Evolutionary conservation across 2,888 invertebrate genomes (phyloP).

Genomic region (Tanaodytes sp.): DNA sequence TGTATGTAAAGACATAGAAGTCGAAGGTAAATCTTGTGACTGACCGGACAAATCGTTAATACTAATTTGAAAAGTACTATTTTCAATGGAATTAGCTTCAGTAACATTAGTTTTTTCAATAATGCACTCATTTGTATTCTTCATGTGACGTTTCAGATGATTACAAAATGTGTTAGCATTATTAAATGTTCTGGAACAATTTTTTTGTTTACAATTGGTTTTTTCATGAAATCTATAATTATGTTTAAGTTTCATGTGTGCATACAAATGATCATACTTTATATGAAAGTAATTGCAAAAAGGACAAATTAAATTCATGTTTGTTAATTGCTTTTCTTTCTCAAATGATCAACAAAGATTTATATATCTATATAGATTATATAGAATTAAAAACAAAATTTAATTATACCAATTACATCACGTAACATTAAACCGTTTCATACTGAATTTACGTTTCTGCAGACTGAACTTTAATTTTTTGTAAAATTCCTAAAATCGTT

Average conservation of each 20-base stretch:
- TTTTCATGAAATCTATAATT: conserved; percentile 11
- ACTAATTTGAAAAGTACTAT: no score
- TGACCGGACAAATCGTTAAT: no score
- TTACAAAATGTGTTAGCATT: conserved; percentile 11
- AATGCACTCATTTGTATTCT: neutral
- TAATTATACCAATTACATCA: no score
- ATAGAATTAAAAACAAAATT: neutral
- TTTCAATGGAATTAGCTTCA: no score
- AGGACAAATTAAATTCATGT: neutral
- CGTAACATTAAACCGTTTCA: conserved; percentile 3
- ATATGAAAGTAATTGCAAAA: neutral
- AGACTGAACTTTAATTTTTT: neutral
- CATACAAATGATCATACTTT: conserved; percentile 6
- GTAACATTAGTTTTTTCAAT: neutral
- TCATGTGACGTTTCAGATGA: conserved; percentile 24
- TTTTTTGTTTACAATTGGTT: conserved; percentile 8
- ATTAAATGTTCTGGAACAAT: conserved; percentile 17
- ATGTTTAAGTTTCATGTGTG: conserved; percentile 30
- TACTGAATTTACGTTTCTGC: neutral
- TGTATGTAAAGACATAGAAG: no score
- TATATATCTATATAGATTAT: neutral
- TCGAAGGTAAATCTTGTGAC: neutral
- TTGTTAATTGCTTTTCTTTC: neutral
- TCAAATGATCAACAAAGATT: neutral
- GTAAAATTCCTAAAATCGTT: neutral